A percentile compares a stretch with the other conserved stretches of the same genome.
phyloP scores from a whole-genome alignment of 1,140 invertebrate genomes.

The Saccostrea cuccullata region DNA sequence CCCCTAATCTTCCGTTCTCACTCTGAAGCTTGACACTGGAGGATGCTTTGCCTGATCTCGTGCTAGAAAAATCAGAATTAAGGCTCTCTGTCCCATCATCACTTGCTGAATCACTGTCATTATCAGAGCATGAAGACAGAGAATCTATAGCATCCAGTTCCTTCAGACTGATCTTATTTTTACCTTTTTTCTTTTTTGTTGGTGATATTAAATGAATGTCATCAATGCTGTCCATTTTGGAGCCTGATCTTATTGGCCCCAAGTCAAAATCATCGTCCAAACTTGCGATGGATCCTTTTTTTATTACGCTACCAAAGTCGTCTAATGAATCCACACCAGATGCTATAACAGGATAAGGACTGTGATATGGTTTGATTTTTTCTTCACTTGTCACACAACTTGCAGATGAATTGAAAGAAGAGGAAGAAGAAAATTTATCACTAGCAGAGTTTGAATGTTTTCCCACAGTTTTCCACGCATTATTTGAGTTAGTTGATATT shows the following conservation, averaged over 20 bases:
- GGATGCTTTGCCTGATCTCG: background rate
- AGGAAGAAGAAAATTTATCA: background rate
- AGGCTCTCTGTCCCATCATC: constrained; percentile 47
- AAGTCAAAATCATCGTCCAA: constrained; percentile 43
- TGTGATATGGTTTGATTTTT: background rate
- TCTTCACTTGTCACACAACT: background rate
- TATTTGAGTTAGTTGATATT: constrained; percentile 22
- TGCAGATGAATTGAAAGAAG: background rate
- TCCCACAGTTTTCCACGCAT: constrained; percentile 46
- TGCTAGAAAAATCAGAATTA: constrained; percentile 37
- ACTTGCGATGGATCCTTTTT: constrained; percentile 12
- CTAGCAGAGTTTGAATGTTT: constrained; percentile 20
- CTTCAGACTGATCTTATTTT: constrained; percentile 51
- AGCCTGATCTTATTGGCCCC: background rate
- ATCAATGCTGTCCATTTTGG: constrained; percentile 59
- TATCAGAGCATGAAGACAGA: constrained; percentile 47
- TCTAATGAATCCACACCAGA: constrained; percentile 54
- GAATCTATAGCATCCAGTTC: constrained; percentile 60
- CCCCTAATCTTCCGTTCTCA: background rate
- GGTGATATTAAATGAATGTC: constrained; percentile 51
- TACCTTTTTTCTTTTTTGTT: constrained; percentile 44
- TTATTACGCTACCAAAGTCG: constrained; percentile 44
- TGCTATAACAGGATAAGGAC: background rate
- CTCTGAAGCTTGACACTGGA: background rate
- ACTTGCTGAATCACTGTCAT: constrained; percentile 44